Evolutionary conservation across 2,888 invertebrate species (phyloP), one percentile per base, ranked within the genome.

Genomic region (Nipponacmea schrenckii): DNA sequence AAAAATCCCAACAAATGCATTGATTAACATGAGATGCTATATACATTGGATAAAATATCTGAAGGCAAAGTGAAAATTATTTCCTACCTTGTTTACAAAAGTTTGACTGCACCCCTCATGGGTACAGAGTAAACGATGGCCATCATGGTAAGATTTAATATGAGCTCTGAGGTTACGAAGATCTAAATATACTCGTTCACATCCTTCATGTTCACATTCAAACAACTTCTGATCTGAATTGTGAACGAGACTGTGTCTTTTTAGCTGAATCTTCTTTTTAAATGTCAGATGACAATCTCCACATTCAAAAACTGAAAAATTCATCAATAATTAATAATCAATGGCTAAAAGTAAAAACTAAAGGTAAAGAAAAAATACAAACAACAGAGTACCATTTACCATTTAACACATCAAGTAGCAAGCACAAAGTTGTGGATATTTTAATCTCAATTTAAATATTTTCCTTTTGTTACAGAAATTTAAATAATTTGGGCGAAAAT

Each of bases 141-240:
- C 81, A 31, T 83, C 82, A 69, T 85, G 85, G 74, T 81, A 83
- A 20, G 80, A 78, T 17, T 75, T 71, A 14, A 84, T 74, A 65
- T 85, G 85, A 10, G 82, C 80, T 15, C 64, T 76, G 8, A 85
- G 77, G 71, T 84, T 84, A 15, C 81, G 74, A 64, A 79, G 76
- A 63, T 81, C 78, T 0, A 82, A 73, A 70, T 84, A 85, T 7
- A 75, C 77, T 12, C 84, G 78, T 1, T 76, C 73, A 73, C 85
- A 85, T 63, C 75, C 79, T 12, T 79, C 80, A 24, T 79, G 72
- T n/a, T 80, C 78, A 77, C 85, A 85, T 17, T 71, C 69, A 70
- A 77, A 80, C 46, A 79, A 70, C 1, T 72, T 68, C 26, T 83
- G 69, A 20, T 73, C 68, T 0, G 74, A 75, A 1, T 50, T 64